Evolutionary conservation across 1,140 invertebrate genomes (phyloP), one percentile per base, ranked within the genome.

Genomic region (Chlorops oryzae): DNA sequence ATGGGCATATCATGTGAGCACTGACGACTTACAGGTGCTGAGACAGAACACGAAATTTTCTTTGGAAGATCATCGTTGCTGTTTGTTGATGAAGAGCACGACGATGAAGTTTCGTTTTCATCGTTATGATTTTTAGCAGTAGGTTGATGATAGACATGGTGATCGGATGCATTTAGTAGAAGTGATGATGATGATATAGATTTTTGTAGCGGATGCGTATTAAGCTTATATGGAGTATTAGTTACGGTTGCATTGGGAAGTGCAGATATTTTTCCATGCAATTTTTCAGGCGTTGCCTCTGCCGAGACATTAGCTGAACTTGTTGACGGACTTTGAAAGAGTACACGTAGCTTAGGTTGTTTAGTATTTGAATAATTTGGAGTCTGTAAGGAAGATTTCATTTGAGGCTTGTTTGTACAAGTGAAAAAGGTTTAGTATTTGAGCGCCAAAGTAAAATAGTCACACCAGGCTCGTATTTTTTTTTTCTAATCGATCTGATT

Each of bases 121-220:
- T 57, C 52, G 15, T 65, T n/a, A n/a, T n/a, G n/a, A n/a, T n/a
- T n/a, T n/a, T n/a, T n/a, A n/a, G 3, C 34, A 17, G 3, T 13
- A 35, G 18, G 3, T 32, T 32, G 28, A 45, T 46, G 10, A 24
- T 46, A 22, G 44, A 46, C 34, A 21, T 28, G 20, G 25, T 46
- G 21, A 28, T 22, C 3, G 42, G 42, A 17, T 13, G 27, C 18
- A 3, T 24, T 32, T 17, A 34, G 63, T 5, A 67, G 51, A 24
- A 53, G 40, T 9, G 67, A 70, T 50, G 62, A 54, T 42, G 67
- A 70, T 57, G 67, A 70, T 39, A 70, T 65, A 46, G 67, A 70
- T 59, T 70, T 70, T 35, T 70, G 61, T 57, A 70, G 55, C 40
- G 55, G 44, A 57, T 69, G 63, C 42, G 48, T 24, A 34, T 55